Conservation (phyloP, 2,888 invertebrate species). For the Thalpophila matura region DNA sequence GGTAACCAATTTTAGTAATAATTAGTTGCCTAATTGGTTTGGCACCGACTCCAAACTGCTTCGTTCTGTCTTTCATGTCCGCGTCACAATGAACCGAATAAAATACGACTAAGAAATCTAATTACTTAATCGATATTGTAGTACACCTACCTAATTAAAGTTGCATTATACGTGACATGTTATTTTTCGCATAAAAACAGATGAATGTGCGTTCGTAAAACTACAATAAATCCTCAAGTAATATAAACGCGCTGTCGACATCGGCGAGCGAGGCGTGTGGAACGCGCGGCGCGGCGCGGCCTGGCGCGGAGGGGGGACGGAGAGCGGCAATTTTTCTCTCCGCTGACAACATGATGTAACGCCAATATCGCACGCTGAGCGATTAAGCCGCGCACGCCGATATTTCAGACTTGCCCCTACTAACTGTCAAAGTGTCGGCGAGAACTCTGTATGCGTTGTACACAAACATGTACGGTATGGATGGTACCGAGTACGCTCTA, state of each 20-base stretch:
- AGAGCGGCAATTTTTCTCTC: slow-evolving; percentile 89
- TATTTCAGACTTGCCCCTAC: slow-evolving; percentile 90
- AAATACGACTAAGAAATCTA: background rate
- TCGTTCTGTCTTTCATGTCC: background rate
- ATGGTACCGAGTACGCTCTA: slow-evolving; percentile 39
- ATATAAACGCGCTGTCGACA: slow-evolving; percentile 88
- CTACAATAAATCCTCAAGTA: slow-evolving; percentile 88
- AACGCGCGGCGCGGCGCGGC: slow-evolving; percentile 69
- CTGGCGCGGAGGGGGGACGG: slow-evolving; percentile 72
- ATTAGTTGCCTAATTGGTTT: slow-evolving; percentile 20
- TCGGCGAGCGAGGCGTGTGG: slow-evolving; percentile 75
- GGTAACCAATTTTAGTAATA: background rate
- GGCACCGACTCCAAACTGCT: slow-evolving; percentile 6
- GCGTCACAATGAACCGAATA: slow-evolving; percentile 8
- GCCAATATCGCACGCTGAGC: slow-evolving; percentile 90
- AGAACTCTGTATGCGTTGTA: slow-evolving; percentile 75
- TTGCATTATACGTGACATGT: slow-evolving; percentile 33
- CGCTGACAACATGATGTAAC: slow-evolving; percentile 91
- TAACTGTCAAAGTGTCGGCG: slow-evolving; percentile 89
- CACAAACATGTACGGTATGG: slow-evolving; percentile 60
- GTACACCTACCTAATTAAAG: slow-evolving; percentile 22
- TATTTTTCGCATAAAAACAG: slow-evolving; percentile 71
- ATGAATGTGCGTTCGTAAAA: slow-evolving; percentile 86
- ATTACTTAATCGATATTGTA: slow-evolving; percentile 31
- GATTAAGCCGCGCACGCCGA: slow-evolving; percentile 90